A percentile compares a stretch with the other conserved stretches of the same genome.
Evolutionary conservation across 2,888 invertebrate genomes (phyloP).

Genomic region (Lottia gigantea): DNA sequence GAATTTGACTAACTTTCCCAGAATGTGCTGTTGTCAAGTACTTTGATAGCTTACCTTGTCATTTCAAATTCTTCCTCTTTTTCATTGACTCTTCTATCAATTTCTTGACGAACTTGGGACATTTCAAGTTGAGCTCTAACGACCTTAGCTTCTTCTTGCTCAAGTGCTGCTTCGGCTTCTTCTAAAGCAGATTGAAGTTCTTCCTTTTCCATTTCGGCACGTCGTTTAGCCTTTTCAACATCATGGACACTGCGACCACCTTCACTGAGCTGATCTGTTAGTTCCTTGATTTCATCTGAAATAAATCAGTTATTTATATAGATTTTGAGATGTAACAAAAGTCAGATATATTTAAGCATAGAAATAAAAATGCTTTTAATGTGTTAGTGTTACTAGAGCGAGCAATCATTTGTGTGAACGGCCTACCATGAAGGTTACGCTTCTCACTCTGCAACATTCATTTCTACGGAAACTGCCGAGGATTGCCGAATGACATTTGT

Average conservation of each 20-base stretch:
- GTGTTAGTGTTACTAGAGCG: no score
- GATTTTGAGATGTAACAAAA: background rate
- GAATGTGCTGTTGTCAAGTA: no score
- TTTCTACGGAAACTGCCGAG: no score
- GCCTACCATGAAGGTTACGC: no score
- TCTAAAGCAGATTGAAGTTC: conserved; percentile 98
- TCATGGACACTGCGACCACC: conserved; percentile 1
- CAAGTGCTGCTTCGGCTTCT: conserved; percentile 97
- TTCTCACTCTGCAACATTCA: no score
- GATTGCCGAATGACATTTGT: no score
- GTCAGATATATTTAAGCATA: no score
- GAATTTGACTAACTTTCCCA: no score
- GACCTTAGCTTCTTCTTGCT: conserved; percentile 80
- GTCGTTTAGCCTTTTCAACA: conserved; percentile 85
- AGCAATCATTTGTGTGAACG: no score
- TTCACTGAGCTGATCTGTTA: conserved; percentile 2
- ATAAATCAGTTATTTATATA: no score
- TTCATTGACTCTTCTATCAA: conserved; percentile 98
- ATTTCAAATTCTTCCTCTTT: conserved; percentile 99
- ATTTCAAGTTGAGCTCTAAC: conserved; percentile 90
- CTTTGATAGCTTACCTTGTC: conserved; percentile 72
- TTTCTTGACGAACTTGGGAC: conserved; percentile 98
- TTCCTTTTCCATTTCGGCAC: conserved; percentile 98
- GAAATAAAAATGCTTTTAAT: no score
- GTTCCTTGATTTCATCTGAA: conserved; percentile 95